phyloP scores from a whole-genome alignment of 1,140 invertebrate genomes.

The Bathynomus jamesi region DNA sequence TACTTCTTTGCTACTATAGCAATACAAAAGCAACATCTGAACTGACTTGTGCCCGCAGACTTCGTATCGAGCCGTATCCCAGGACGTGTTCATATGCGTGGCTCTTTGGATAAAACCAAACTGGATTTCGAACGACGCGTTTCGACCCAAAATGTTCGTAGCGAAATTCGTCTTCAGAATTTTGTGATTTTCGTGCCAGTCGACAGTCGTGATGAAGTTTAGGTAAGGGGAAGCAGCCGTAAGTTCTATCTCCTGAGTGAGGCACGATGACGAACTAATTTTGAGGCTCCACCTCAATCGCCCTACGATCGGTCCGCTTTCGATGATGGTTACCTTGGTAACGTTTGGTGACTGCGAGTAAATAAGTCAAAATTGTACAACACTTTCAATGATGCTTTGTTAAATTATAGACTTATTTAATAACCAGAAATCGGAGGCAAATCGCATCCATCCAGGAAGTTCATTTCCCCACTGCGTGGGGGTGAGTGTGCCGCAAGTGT shows the following conservation, averaged over 20 bases:
- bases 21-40: neutral
- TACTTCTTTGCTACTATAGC: too few relatives aligned
- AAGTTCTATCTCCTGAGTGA: slow-evolving; percentile 18
- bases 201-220: slow-evolving; percentile 9
- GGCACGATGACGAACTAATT: slow-evolving; percentile 25
- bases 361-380: neutral
- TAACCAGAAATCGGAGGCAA: neutral
- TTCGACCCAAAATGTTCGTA: slow-evolving; percentile 42
- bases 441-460: too few relatives aligned
- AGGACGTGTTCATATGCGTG: slow-evolving; percentile 51
- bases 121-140: slow-evolving; percentile 50
- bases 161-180: slow-evolving; percentile 12
- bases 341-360: neutral
- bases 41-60: slow-evolving; percentile 47
- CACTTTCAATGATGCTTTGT: neutral
- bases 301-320: neutral
- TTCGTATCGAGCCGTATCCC: slow-evolving; percentile 51
- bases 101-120: slow-evolving; percentile 48
- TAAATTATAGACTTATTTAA: neutral
- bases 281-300: neutral
- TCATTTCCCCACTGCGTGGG: too few relatives aligned
- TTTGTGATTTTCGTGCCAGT: slow-evolving; percentile 19
- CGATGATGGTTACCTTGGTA: neutral
- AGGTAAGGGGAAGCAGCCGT: slow-evolving; percentile 10
- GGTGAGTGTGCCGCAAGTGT: too few relatives aligned